phyloP scores from a whole-genome alignment of 2,113 vertebrate species.

The Epinephelus lanceolatus region DNA sequence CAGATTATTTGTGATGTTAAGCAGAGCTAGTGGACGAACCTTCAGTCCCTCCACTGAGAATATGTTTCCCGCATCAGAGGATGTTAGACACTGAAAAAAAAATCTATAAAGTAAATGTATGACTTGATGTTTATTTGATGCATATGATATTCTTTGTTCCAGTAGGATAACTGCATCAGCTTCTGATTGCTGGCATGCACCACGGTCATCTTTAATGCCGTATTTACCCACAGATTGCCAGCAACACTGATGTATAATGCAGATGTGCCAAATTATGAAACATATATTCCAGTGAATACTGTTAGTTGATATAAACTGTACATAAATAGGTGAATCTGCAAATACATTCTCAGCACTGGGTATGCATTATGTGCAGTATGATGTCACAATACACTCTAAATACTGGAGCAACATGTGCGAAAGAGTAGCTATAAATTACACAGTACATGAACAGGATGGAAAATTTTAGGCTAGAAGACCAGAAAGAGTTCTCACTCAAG shows the following conservation, averaged over 20 bases:
- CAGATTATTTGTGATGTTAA: constrained; percentile 6
- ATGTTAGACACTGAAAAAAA: neutral
- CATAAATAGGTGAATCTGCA: constrained; percentile 21
- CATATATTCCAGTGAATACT: neutral
- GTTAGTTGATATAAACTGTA: constrained; percentile 9
- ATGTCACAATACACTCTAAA: constrained; percentile 19
- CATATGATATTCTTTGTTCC: constrained; percentile 9
- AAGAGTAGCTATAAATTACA: constrained; percentile 44
- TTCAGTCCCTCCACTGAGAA: neutral
- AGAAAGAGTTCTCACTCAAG: constrained; percentile 10
- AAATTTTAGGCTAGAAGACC: constrained; percentile 43
- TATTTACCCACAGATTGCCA: constrained; percentile 22
- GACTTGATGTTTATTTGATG: constrained; percentile 13
- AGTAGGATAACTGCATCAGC: constrained; percentile 3
- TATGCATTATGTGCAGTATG: neutral
- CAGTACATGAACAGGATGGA: constrained; percentile 3
- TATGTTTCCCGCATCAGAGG: neutral
- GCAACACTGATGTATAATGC: neutral
- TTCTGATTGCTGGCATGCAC: constrained; percentile 32
- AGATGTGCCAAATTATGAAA: constrained; percentile 12
- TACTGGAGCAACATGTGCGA: constrained; percentile 10
- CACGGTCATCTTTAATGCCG: neutral
- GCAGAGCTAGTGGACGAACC: neutral
- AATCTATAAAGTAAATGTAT: neutral
- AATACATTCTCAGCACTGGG: neutral